Evolutionary conservation across 2,113 vertebrate species (phyloP).

Genomic region (Pygathrix nemaeus): DNA sequence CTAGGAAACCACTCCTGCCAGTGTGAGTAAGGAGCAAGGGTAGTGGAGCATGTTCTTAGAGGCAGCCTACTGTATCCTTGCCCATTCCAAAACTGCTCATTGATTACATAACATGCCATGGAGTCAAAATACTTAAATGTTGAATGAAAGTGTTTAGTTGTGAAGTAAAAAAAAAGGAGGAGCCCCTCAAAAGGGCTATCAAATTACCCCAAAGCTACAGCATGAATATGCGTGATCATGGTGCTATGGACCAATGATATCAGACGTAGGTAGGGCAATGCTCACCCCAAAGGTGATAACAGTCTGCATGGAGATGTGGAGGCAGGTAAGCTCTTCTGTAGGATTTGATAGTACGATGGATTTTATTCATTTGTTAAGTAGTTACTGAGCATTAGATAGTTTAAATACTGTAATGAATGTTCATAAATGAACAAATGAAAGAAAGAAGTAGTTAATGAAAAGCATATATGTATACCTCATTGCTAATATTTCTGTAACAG

Average conservation of each 20-base stretch:
- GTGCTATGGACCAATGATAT: not conserved
- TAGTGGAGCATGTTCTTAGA: not conserved
- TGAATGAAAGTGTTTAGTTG: not conserved
- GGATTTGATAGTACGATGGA: not conserved
- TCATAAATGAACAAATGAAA: not conserved
- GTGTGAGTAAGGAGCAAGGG: fast-evolving
- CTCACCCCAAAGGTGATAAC: not conserved
- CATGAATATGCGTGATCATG: not conserved
- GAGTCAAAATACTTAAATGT: not conserved
- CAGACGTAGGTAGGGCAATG: not conserved
- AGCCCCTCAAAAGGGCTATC: not conserved
- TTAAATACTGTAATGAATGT: not conserved
- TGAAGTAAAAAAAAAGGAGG: not conserved
- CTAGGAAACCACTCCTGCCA: fast-evolving
- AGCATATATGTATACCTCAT: not conserved
- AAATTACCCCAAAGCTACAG: not conserved
- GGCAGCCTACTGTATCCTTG: not conserved
- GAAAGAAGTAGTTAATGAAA: not conserved
- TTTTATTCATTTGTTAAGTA: not conserved
- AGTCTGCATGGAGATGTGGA: too few relatives aligned
- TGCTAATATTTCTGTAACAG: not conserved
- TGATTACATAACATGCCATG: not conserved
- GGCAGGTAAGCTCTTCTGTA: not conserved
- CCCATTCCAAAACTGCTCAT: not conserved
- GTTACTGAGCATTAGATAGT: not conserved